These are phyloP conservation scores for Lepidochitona cinerea DNA, from an alignment of 2,888 invertebrate species.

Conservation along the genomic window DNA sequence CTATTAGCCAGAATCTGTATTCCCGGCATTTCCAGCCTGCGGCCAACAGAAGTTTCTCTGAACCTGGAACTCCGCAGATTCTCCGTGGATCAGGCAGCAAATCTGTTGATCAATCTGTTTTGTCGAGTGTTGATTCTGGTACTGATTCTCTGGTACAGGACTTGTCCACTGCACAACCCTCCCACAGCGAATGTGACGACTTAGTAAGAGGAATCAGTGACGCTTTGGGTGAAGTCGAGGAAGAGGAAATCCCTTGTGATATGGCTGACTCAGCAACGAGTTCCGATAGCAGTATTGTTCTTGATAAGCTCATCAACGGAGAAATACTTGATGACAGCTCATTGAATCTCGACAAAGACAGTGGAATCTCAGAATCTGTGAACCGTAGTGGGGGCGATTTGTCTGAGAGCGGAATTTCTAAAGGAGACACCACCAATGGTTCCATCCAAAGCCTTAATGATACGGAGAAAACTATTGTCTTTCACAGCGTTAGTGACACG, in stretches of 20 bases:
- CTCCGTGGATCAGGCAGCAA: not conserved
- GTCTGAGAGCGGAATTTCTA: not conserved
- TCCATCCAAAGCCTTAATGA: not conserved
- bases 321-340: not conserved
- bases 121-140: not conserved
- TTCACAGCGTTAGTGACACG: not conserved
- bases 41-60: not conserved
- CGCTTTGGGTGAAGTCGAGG: slow-evolving; percentile 48
- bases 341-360: not conserved
- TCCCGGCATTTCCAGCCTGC: not conserved
- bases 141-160: not conserved
- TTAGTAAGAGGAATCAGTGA: slow-evolving; percentile 46
- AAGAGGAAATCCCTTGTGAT: slow-evolving; percentile 19
- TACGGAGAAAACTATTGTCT: not conserved
- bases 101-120: not conserved
- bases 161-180: not conserved
- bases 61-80: not conserved
- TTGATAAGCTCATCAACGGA: not conserved
- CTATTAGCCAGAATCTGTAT: not conserved
- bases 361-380: not conserved
- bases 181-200: slow-evolving; percentile 28
- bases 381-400: not conserved
- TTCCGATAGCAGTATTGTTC: not conserved
- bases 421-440: not conserved
- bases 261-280: not conserved